Evolutionary conservation across 2,113 vertebrate genomes (phyloP).

Genomic region (Sebastes schlegelii): DNA sequence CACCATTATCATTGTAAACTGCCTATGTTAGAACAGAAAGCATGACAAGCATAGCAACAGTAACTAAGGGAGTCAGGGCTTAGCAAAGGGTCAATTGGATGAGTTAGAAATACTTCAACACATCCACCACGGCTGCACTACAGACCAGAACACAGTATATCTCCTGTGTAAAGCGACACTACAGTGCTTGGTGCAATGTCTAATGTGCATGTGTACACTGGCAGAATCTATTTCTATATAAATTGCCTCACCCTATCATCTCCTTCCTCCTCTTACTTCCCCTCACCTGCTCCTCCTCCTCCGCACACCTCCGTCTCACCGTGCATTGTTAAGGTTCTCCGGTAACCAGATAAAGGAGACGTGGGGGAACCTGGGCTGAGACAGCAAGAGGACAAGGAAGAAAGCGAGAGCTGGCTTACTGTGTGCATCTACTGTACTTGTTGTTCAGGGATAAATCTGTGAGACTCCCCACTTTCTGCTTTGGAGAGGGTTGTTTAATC

Average conservation of each 20-base stretch:
- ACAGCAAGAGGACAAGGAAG: conserved; percentile 15
- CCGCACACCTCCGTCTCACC: conserved; percentile 50
- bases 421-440: conserved; percentile 7
- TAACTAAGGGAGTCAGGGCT: not conserved
- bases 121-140: not conserved
- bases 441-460: conserved; percentile 25
- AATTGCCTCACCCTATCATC: conserved; percentile 53
- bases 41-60: not conserved
- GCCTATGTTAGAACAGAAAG: not conserved
- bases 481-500: conserved; percentile 42
- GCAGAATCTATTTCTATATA: conserved; percentile 51
- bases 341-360: conserved; percentile 71
- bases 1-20: not conserved
- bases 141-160: not conserved
- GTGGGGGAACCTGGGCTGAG: conserved; percentile 54
- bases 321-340: conserved; percentile 69
- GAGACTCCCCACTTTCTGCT: conserved; percentile 45
- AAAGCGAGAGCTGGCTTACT: conserved; percentile 3
- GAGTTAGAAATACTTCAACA: not conserved
- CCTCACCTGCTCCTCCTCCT: conserved; percentile 51
- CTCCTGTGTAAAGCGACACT: conserved; percentile 7
- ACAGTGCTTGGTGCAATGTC: not conserved
- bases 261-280: conserved; percentile 47
- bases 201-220: not conserved
- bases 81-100: not conserved